Evolutionary conservation across 2,797 vertebrate species (phyloP), one percentile per base, ranked within the genome.

Genomic region (Acipenser transmontanus): DNA sequence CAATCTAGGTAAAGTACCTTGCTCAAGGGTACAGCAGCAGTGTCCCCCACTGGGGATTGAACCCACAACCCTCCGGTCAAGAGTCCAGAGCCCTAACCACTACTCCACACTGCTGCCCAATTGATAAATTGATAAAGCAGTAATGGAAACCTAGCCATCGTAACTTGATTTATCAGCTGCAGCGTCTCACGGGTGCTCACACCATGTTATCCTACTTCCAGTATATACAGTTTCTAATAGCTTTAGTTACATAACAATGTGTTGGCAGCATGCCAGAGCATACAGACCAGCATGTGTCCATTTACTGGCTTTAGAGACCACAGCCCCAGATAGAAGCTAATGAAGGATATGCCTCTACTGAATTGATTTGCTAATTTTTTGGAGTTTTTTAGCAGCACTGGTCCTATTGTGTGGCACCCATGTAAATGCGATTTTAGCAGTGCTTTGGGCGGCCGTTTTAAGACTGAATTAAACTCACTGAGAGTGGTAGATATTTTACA

Each of bases 361-460:
- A 78, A 76, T 80, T 84, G 75, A 78, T 52, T 74, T 86, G 82
- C 81, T 84, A 88, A 88, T 80, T 78, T 80, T 69, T 64, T 66
- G 57, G 1, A 48, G 67, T 73, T 66, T 76, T 75, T 76, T 73
- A 64, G 34, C 71, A 76, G 72, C 71, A 73, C 49, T 67, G 67
- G 68, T 59, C 66, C 68, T 76, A 66, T 82, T 82, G 72, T 81
- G 63, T 72, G 68, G 73, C 70, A 64, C 74, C 67, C 63, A 34
- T 34, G 64, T 69, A 66, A 81, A 82, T 65, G 73, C 70, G 66
- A 72, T 85, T 82, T 77, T 54, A 70, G 73, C 77, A 72, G 75
- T 76, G 66, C 73, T 76, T 68, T 64, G 73, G 75, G 81, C 71
- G 71, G 71, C 68, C 69, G 80, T 85, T 85, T 86, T 78, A 85